Percentiles rank a stretch among this genome's conserved stretches.
Evolutionary conservation across 2,113 vertebrate species (phyloP).

Genomic region (Grammomys dolichurus): DNA sequence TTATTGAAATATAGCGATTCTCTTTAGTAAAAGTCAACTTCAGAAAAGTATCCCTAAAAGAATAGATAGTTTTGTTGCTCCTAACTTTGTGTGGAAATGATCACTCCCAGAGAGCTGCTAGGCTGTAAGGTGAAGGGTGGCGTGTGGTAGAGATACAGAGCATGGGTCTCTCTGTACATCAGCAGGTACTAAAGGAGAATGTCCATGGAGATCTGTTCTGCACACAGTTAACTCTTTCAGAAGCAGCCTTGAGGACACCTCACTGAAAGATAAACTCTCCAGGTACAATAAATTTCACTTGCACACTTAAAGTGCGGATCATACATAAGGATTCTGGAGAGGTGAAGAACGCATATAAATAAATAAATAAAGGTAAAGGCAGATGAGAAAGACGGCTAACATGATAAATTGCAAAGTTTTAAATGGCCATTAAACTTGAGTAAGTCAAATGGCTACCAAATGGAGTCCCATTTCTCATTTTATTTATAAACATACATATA

Average conservation of each 20-base stretch:
- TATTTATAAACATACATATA: constrained; percentile 83
- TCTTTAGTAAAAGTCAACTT: constrained; percentile 27
- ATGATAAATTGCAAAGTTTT: constrained; percentile 82
- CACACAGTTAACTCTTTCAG: constrained; percentile 39
- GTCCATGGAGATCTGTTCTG: neutral
- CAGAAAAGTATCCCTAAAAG: neutral
- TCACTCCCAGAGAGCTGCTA: no score
- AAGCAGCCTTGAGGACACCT: neutral
- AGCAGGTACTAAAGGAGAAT: neutral
- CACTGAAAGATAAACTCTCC: constrained; percentile 32
- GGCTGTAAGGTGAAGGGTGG: no score
- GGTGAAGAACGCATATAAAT: constrained; percentile 25
- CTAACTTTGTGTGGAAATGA: neutral
- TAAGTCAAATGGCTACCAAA: constrained; percentile 83
- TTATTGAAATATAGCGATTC: neutral
- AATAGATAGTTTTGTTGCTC: neutral
- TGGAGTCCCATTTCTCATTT: constrained; percentile 83
- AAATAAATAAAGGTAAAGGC: constrained; percentile 61
- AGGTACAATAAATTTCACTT: constrained; percentile 68
- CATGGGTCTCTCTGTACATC: neutral
- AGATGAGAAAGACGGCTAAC: constrained; percentile 75
- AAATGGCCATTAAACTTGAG: constrained; percentile 80
- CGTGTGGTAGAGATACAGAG: rapidly evolving
- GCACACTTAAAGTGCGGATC: constrained; percentile 61
- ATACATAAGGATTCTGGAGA: constrained; percentile 67